phyloP scores from a whole-genome alignment of 2,888 invertebrate genomes.

The Dexiosoma caninum region DNA sequence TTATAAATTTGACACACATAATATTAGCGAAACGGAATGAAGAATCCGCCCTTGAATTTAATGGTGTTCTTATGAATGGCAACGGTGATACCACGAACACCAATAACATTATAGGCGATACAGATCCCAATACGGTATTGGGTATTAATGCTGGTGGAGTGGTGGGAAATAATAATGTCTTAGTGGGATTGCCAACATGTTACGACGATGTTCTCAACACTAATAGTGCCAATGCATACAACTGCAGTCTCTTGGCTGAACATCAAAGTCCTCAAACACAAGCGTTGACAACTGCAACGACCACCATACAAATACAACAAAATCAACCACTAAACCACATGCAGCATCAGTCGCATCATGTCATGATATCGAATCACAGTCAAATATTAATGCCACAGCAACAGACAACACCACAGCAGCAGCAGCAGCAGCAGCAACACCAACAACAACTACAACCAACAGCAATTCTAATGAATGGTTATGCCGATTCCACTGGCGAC shows the following conservation, averaged over 20 bases:
- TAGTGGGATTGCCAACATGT: constrained; percentile 63
- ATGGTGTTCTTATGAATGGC: constrained; percentile 67
- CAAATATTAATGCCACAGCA: constrained; percentile 62
- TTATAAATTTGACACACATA: constrained; percentile 91
- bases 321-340: constrained; percentile 71
- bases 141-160: constrained; percentile 44
- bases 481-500: constrained; percentile 71
- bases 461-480: constrained; percentile 65
- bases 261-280: constrained; percentile 65
- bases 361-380: constrained; percentile 65
- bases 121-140: constrained; percentile 37
- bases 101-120: constrained; percentile 24
- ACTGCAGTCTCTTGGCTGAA: constrained; percentile 73
- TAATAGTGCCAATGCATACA: constrained; percentile 68
- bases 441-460: constrained; percentile 63
- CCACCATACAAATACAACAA: constrained; percentile 70
- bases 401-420: constrained; percentile 21
- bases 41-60: constrained; percentile 74
- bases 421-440: constrained; percentile 17
- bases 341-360: constrained; percentile 68
- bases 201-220: constrained; percentile 69
- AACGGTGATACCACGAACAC: constrained; percentile 22
- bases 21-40: constrained; percentile 86
- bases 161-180: constrained; percentile 41
- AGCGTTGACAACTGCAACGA: constrained; percentile 67